Conservation (phyloP, 92 coral and sea anemone genomes). For the Anthopleura xanthogrammica region DNA sequence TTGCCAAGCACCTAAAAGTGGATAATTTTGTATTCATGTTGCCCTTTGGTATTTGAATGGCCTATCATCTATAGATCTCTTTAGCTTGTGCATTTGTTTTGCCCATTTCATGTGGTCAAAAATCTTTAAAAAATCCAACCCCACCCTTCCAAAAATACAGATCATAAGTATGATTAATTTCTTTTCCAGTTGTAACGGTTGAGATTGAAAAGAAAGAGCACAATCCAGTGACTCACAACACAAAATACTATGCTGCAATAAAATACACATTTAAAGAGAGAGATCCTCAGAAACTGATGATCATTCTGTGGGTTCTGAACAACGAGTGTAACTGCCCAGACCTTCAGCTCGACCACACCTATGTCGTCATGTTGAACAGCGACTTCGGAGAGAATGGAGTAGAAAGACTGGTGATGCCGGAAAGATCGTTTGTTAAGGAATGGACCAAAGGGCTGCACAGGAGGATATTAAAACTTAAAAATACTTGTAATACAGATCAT, state of each 20-base stretch:
- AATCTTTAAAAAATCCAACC: no score
- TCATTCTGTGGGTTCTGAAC: slow-evolving; percentile 37
- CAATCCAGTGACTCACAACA: slow-evolving; percentile 9
- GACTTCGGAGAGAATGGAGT: slow-evolving; percentile 3
- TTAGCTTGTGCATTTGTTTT: no score
- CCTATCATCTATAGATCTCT: no score
- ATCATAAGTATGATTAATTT: not conserved
- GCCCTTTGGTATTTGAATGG: no score
- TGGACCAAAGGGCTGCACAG: slow-evolving; percentile 34
- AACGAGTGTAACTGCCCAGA: not conserved
- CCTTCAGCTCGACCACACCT: slow-evolving; percentile 17
- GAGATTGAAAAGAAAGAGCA: slow-evolving; percentile 14
- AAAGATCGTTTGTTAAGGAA: slow-evolving; percentile 18
- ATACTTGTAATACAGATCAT: slow-evolving; percentile 28
- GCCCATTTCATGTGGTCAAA: no score
- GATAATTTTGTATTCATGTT: no score
- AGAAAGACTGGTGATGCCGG: slow-evolving; percentile 12
- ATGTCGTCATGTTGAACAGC: slow-evolving; percentile 50
- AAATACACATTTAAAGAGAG: slow-evolving; percentile 19
- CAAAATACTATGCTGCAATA: slow-evolving; percentile 27
- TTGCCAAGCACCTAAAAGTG: no score
- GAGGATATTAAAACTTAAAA: slow-evolving; percentile 18
- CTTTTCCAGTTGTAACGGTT: slow-evolving; percentile 15
- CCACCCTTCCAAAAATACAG: not conserved
- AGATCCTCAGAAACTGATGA: not conserved